phyloP scores from a whole-genome alignment of 2,113 vertebrate genomes.

The Tympanuchus pallidicinctus region DNA sequence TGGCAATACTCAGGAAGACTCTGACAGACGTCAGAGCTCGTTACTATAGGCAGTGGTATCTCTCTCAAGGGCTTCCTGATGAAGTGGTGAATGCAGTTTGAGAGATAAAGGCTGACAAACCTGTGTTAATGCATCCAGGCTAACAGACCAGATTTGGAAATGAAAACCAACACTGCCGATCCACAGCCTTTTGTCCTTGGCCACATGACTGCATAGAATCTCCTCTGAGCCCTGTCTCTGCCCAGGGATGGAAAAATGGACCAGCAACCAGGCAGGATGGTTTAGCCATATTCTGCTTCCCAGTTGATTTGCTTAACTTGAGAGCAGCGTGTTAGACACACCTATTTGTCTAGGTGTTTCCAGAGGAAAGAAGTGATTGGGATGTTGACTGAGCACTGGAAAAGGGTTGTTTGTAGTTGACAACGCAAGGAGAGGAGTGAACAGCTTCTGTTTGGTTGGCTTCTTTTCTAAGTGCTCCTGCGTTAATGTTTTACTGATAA shows the following conservation, averaged over 20 bases:
- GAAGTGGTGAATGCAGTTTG: background rate
- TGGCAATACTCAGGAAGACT: background rate
- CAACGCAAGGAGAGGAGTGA: background rate
- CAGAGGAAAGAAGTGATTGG: constrained; percentile 5
- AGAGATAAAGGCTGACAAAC: background rate
- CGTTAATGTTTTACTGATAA: background rate
- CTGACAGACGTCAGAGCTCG: background rate
- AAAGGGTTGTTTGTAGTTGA: background rate
- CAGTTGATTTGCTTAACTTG: background rate
- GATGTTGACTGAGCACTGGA: background rate
- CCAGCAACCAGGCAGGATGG: background rate
- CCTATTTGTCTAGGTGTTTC: constrained; percentile 24
- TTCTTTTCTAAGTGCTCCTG: background rate
- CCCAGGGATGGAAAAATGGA: background rate
- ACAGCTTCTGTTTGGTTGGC: background rate
- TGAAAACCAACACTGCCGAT: background rate
- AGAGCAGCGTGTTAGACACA: background rate
- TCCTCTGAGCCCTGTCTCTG: background rate
- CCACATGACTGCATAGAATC: background rate
- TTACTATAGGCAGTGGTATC: background rate
- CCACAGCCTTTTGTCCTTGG: background rate
- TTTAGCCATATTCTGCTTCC: background rate
- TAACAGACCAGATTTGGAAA: constrained; percentile 1
- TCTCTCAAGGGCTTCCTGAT: background rate
- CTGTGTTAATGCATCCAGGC: background rate